Conservation (phyloP, 2,113 vertebrate genomes). For the Struthidea cinerea region DNA sequence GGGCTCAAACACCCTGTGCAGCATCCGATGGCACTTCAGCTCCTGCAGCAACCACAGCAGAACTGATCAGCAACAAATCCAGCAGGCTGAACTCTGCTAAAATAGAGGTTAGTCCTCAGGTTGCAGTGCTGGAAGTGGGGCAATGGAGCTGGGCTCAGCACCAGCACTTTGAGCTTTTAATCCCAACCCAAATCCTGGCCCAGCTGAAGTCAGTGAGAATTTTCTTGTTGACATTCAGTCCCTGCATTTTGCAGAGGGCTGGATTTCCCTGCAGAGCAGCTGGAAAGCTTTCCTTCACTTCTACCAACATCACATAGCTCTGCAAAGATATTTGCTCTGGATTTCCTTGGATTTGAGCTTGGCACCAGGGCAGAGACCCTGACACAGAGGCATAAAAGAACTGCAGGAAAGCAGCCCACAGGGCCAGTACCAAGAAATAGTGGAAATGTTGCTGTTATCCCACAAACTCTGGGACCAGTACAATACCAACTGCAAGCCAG, state of each 20-base stretch:
- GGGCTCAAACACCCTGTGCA: not conserved
- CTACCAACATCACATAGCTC: not conserved
- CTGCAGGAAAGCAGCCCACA: not conserved
- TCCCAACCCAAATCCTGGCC: not conserved
- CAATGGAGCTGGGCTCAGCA: not conserved
- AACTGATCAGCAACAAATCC: not conserved
- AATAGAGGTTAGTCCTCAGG: not conserved
- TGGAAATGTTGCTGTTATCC: not conserved
- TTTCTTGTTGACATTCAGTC: not conserved
- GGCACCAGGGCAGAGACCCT: not conserved
- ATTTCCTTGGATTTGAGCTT: conserved; percentile 12
- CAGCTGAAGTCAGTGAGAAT: not conserved
- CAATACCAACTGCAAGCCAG: not conserved
- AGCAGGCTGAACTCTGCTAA: not conserved
- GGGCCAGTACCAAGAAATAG: not conserved
- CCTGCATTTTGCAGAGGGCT: not conserved
- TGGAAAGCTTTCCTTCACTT: not conserved
- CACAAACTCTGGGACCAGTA: not conserved
- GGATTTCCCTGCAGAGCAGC: not conserved
- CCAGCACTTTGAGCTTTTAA: not conserved
- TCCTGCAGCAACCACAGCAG: not conserved
- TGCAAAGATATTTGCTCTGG: not conserved
- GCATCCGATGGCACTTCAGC: not conserved
- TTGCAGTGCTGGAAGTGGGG: not conserved
- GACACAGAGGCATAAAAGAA: not conserved